A percentile compares a stretch with the other conserved stretches of the same genome.
phyloP scores from a whole-genome alignment of 1,140 invertebrate species.

The Drosophila littoralis region DNA sequence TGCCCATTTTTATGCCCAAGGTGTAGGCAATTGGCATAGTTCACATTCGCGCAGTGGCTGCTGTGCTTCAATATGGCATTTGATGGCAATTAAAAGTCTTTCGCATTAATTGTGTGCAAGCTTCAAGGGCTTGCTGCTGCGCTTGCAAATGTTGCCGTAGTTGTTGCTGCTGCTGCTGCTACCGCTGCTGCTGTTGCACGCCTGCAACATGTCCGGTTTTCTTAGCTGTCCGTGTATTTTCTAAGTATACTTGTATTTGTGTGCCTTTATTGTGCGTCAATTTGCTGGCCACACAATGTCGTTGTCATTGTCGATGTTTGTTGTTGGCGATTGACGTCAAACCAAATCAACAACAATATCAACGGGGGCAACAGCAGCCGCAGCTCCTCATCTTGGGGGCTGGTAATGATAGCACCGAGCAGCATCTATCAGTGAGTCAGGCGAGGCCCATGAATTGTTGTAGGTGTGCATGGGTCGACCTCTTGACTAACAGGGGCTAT shows the following conservation, averaged over 20 bases:
- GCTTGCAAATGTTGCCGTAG: background rate
- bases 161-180: background rate
- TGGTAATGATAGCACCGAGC: slow-evolving; percentile 63
- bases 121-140: slow-evolving; percentile 41
- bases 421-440: slow-evolving; percentile 45
- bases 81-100: slow-evolving; percentile 71
- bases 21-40: slow-evolving; percentile 81
- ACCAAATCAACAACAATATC: slow-evolving; percentile 51
- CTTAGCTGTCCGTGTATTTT: slow-evolving; percentile 6
- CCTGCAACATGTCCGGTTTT: slow-evolving; percentile 29
- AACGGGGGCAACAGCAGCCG: slow-evolving; percentile 5
- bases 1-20: slow-evolving; percentile 60
- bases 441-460: slow-evolving; percentile 31
- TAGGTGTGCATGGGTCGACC: slow-evolving; percentile 34
- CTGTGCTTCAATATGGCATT: slow-evolving; percentile 59
- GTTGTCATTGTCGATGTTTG: slow-evolving; percentile 40
- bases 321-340: slow-evolving; percentile 81
- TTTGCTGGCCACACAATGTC: slow-evolving; percentile 69
- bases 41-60: slow-evolving; percentile 54
- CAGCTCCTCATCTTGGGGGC: slow-evolving; percentile 55
- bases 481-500: background rate
- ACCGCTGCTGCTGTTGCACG: background rate
- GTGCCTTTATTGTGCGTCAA: slow-evolving; percentile 71
- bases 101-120: slow-evolving; percentile 50
- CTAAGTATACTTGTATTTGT: background rate